phyloP scores from a whole-genome alignment of 2,113 vertebrate species.

The Panthera leo region DNA sequence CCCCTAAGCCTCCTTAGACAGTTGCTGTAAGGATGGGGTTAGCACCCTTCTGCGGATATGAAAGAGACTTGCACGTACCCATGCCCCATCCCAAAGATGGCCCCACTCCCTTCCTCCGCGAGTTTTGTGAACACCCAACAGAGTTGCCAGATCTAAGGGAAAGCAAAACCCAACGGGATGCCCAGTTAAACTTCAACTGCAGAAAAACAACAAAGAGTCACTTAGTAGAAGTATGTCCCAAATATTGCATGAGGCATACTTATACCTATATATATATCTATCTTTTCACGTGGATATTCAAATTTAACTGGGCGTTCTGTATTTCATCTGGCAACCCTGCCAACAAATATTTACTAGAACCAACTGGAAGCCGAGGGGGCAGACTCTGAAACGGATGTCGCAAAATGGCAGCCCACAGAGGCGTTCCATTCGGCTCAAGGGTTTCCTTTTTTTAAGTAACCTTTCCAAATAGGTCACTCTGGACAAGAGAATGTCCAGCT shows the following conservation, averaged over 20 bases:
- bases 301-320: not conserved
- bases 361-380: not conserved
- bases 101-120: rapidly evolving
- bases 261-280: not conserved
- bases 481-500: no score
- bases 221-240: not conserved
- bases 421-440: not conserved
- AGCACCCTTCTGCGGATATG: not conserved
- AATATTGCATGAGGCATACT: not conserved
- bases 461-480: not conserved
- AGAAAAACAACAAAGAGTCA: not conserved
- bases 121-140: not conserved
- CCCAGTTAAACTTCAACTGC: not conserved
- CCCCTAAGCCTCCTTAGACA: rapidly evolving
- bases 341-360: not conserved
- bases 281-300: not conserved
- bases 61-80: not conserved
- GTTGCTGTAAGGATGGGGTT: not conserved
- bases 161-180: not conserved
- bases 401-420: not conserved
- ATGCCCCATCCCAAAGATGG: not conserved
- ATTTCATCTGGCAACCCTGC: not conserved
- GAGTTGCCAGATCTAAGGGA: not conserved
- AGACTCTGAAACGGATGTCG: rapidly evolving
- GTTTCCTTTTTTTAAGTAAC: not conserved